Evolutionary conservation across 1,140 invertebrate genomes (phyloP).

Genomic region (Phymorhynchus buccinoides): DNA sequence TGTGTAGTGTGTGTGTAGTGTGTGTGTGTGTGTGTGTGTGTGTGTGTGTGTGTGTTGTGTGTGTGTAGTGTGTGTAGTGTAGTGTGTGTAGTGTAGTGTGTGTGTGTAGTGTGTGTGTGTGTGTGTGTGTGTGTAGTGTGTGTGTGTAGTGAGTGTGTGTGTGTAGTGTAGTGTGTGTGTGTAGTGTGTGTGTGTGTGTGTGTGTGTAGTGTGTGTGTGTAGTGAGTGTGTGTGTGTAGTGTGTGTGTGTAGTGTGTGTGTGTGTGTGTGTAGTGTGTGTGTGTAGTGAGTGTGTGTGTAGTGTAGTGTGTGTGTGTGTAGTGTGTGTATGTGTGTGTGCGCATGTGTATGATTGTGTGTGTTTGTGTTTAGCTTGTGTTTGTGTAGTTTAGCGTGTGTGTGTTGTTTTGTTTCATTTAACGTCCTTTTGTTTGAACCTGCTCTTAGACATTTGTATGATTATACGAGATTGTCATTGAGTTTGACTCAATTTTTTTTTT

Average conservation of each 20-base stretch:
- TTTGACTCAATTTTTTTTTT: too few relatives aligned
- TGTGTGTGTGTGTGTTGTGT: background rate
- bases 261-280: background rate
- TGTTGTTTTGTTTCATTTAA: too few relatives aligned
- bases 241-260: too few relatives aligned
- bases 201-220: background rate
- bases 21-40: background rate
- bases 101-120: slow-evolving; percentile 14
- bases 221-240: background rate
- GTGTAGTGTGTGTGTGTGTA: background rate
- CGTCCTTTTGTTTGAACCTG: too few relatives aligned
- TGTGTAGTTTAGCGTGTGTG: too few relatives aligned
- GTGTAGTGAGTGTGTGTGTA: background rate
- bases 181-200: background rate
- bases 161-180: too few relatives aligned
- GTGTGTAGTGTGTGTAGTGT: background rate
- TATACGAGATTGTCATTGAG: too few relatives aligned
- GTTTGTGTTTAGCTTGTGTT: too few relatives aligned
- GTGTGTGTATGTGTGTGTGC: background rate
- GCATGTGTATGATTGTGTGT: background rate
- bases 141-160: background rate
- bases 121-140: too few relatives aligned
- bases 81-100: too few relatives aligned
- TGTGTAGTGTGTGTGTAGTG: too few relatives aligned
- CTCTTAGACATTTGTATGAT: too few relatives aligned